Conservation (phyloP, 2,888 invertebrate species). For the Polyommatus icarus region DNA sequence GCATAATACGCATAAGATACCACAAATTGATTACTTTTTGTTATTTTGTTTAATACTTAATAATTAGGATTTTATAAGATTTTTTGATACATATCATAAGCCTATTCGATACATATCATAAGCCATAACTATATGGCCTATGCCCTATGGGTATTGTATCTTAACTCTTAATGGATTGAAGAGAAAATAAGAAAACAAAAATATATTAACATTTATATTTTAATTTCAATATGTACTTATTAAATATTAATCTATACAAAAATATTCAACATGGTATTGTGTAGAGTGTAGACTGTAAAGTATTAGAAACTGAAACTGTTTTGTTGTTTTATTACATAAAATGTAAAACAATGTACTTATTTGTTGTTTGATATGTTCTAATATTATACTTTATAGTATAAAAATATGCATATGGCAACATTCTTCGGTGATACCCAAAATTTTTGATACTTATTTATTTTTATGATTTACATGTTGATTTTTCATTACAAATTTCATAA, state of each 20-base stretch:
- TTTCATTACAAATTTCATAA: neutral
- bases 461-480: neutral
- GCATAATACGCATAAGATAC: too few relatives aligned
- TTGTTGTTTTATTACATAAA: neutral
- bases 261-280: constrained; percentile 10
- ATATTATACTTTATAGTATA: neutral
- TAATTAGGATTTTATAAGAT: too few relatives aligned
- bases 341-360: neutral
- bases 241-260: constrained; percentile 17
- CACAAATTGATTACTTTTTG: neutral
- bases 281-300: neutral
- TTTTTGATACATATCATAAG: too few relatives aligned
- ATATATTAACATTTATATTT: neutral
- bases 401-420: neutral
- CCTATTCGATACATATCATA: too few relatives aligned
- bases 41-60: too few relatives aligned
- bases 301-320: neutral
- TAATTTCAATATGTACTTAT: neutral
- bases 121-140: too few relatives aligned
- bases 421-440: neutral
- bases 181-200: neutral
- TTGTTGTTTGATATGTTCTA: neutral
- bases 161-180: neutral
- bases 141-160: too few relatives aligned
- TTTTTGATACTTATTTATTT: neutral